Percentiles rank a stretch among this genome's conserved stretches.
These are phyloP conservation scores for Dolichotis patagonum DNA, from an alignment of 2,113 vertebrate genomes.

Conservation along the genomic window DNA sequence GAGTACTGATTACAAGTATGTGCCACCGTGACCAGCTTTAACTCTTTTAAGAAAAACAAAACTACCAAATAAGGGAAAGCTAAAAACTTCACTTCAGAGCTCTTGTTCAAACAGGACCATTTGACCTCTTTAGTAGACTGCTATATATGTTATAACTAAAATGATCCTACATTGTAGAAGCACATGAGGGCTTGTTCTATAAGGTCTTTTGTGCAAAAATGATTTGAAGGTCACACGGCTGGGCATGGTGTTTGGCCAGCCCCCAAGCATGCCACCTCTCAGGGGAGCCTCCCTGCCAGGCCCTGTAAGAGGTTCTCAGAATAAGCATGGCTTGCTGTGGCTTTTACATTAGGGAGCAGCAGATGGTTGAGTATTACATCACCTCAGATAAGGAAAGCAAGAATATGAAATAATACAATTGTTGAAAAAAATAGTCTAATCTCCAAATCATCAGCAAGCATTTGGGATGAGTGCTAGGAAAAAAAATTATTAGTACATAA, in stretches of 20 bases:
- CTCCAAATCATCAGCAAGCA: background rate
- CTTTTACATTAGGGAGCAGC: constrained; percentile 67
- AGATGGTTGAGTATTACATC: constrained; percentile 78
- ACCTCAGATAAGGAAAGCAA: constrained; percentile 59
- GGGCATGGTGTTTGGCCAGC: background rate
- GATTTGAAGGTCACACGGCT: constrained; percentile 63
- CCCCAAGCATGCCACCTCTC: constrained; percentile 21
- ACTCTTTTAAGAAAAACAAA: background rate
- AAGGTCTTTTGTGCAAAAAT: background rate
- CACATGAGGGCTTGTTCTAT: background rate
- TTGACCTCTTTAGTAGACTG: background rate
- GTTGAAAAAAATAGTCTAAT: constrained; percentile 48
- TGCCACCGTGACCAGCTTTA: background rate
- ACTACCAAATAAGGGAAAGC: background rate
- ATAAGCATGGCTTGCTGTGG: constrained; percentile 52
- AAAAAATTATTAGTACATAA: background rate
- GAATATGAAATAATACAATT: constrained; percentile 49
- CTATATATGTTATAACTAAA: background rate
- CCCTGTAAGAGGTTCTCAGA: constrained; percentile 52
- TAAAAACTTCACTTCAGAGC: background rate
- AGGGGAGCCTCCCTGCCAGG: constrained; percentile 48
- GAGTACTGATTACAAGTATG: background rate
- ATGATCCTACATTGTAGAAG: background rate
- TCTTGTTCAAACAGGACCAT: background rate
- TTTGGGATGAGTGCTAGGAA: background rate